These are phyloP conservation scores for Hyposoter didymator DNA, from an alignment of 2,888 invertebrate species.

Conservation along the genomic window DNA sequence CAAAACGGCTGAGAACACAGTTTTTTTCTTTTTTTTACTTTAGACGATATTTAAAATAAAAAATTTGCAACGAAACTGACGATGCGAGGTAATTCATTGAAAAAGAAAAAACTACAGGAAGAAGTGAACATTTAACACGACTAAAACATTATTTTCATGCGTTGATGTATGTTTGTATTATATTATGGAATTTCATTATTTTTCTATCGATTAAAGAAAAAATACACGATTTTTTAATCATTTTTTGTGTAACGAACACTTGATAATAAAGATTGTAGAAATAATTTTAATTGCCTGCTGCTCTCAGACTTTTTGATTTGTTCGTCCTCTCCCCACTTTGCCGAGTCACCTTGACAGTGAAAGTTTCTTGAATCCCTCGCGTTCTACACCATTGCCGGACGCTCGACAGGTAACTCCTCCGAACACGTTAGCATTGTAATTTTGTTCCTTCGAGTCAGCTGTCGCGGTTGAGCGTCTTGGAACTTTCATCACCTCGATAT, in stretches of 20 bases:
- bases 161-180: constrained; percentile 53
- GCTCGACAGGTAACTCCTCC: constrained; percentile 52
- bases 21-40: constrained; percentile 13
- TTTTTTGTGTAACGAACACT: constrained; percentile 51
- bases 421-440: background rate
- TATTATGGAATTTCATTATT: constrained; percentile 45
- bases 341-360: constrained; percentile 40
- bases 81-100: background rate
- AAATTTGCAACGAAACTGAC: background rate
- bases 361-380: constrained; percentile 58
- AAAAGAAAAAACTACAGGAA: background rate
- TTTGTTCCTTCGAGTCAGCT: constrained; percentile 29
- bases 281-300: constrained; percentile 5
- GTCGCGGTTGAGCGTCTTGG: background rate
- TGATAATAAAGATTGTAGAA: constrained; percentile 62
- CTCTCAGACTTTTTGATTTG: constrained; percentile 5
- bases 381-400: constrained; percentile 67
- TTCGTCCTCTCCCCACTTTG: constrained; percentile 27
- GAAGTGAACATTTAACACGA: background rate
- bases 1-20: constrained; percentile 10
- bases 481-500: constrained; percentile 47
- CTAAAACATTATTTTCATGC: constrained; percentile 10
- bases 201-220: constrained; percentile 1
- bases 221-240: background rate
- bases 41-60: constrained; percentile 1